Percentiles rank a stretch among this genome's conserved stretches.
These are phyloP conservation scores for Cerastis leucographa DNA, from an alignment of 2,888 invertebrate species.

Conservation along the genomic window DNA sequence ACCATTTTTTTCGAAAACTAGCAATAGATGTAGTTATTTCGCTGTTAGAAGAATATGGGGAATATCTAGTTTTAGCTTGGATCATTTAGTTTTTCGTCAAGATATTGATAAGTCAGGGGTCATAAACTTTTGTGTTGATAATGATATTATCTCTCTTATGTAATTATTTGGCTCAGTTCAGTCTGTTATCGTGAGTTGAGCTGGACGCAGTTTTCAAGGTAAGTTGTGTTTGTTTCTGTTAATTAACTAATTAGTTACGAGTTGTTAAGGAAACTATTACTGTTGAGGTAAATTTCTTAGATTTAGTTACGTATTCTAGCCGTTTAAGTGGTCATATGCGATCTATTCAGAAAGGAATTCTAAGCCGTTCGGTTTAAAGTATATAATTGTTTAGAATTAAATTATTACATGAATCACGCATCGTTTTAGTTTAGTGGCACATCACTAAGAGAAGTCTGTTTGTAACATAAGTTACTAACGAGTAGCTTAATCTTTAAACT, in stretches of 20 bases:
- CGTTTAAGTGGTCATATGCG: no score
- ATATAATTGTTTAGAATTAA: background rate
- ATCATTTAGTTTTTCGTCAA: conserved; percentile 18
- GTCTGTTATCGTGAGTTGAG: conserved; percentile 24
- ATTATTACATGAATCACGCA: background rate
- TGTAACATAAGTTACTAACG: background rate
- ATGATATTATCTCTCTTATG: conserved; percentile 67
- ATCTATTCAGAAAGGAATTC: background rate
- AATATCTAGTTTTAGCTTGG: background rate
- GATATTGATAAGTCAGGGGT: conserved; percentile 69
- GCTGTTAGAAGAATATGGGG: background rate
- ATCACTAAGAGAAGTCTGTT: background rate
- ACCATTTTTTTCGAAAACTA: background rate
- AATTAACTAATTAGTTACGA: conserved; percentile 14
- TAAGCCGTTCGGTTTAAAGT: background rate
- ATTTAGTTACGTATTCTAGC: background rate
- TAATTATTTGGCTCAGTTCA: conserved; percentile 53
- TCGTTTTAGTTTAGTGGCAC: background rate
- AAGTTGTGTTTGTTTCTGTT: conserved; percentile 33
- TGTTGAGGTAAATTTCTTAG: background rate
- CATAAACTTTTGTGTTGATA: conserved; percentile 77
- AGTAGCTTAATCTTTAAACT: background rate
- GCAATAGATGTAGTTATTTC: background rate
- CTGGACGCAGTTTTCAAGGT: conserved; percentile 20
- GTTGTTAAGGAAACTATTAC: conserved; percentile 4